These are phyloP conservation scores for Botrylloides violaceus DNA, from an alignment of 23 tunicate genomes.

Conservation along the genomic window DNA sequence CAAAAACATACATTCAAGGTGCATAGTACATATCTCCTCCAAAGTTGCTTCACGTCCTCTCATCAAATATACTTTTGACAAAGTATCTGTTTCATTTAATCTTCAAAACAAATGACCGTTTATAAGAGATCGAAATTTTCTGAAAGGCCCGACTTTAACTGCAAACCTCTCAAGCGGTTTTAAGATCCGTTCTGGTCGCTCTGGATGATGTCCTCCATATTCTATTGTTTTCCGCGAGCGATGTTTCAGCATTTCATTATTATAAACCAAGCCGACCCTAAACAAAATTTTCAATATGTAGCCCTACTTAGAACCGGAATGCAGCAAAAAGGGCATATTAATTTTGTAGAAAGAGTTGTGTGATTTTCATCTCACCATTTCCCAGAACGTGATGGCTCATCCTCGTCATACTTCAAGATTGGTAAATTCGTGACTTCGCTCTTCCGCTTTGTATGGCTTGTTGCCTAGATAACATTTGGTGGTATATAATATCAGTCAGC, in stretches of 20 bases:
- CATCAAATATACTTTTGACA: slow-evolving; percentile 1
- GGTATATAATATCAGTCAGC: too few relatives aligned
- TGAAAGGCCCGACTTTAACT: neutral
- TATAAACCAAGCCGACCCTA: slow-evolving; percentile 7
- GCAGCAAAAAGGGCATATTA: too few relatives aligned
- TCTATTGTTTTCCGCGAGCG: neutral
- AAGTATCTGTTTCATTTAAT: neutral
- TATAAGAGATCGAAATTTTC: neutral
- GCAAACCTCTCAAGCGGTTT: slow-evolving; percentile 14
- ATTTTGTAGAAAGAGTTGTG: too few relatives aligned
- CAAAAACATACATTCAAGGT: slow-evolving; percentile 2
- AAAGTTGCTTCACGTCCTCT: slow-evolving; percentile 16
- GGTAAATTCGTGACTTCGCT: neutral
- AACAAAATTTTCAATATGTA: too few relatives aligned
- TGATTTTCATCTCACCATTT: neutral
- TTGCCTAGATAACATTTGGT: neutral
- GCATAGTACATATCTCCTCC: slow-evolving; percentile 10
- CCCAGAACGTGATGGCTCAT: slow-evolving; percentile 13
- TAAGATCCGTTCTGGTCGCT: slow-evolving; percentile 11
- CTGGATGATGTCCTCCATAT: slow-evolving; percentile 16
- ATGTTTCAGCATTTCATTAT: slow-evolving; percentile 14
- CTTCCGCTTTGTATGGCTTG: neutral
- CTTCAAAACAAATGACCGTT: neutral
- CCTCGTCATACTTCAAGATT: neutral
- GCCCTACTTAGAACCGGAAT: too few relatives aligned